phyloP scores from a whole-genome alignment of 1,140 invertebrate genomes.

The Tigriopus japonicus region DNA sequence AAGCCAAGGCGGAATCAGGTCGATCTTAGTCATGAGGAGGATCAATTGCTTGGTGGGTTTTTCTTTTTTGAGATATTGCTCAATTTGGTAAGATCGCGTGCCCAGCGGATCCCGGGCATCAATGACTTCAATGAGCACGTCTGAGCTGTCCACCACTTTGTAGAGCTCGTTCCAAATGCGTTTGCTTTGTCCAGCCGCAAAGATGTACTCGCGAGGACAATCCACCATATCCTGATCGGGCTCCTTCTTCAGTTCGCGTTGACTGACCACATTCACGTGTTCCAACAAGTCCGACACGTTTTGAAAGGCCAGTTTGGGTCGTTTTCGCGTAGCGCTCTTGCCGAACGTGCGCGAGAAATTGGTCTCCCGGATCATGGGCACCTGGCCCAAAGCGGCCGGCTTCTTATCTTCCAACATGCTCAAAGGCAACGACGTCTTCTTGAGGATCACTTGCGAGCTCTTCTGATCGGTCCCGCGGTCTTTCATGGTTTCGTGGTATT shows the following conservation, averaged over 20 bases:
- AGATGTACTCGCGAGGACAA: slow-evolving; percentile 34
- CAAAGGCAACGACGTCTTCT: slow-evolving; percentile 79
- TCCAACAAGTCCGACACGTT: no score
- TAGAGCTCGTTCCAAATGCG: slow-evolving; percentile 99
- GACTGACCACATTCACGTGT: no score
- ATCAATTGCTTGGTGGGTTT: slow-evolving; percentile 87
- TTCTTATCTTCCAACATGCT: slow-evolving; percentile 75
- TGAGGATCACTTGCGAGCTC: slow-evolving; percentile 85
- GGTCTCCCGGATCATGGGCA: slow-evolving; percentile 84
- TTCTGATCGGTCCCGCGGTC: slow-evolving; percentile 70
- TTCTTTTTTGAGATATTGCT: slow-evolving; percentile 68
- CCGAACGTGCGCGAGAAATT: slow-evolving; percentile 87
- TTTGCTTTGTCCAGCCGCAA: slow-evolving; percentile 81
- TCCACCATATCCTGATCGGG: not conserved
- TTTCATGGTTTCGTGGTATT: slow-evolving; percentile 60
- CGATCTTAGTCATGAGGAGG: slow-evolving; percentile 77
- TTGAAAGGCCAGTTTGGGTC: slow-evolving; percentile 47
- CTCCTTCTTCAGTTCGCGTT: no score
- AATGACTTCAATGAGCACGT: slow-evolving; percentile 80
- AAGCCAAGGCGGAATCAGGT: slow-evolving; percentile 89
- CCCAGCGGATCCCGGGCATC: slow-evolving; percentile 90
- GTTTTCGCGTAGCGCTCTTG: slow-evolving; percentile 74
- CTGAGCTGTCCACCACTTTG: slow-evolving; percentile 97
- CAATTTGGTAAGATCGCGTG: slow-evolving; percentile 75
- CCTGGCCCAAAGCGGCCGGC: not conserved